Evolutionary conservation across 2,888 invertebrate genomes (phyloP), one percentile per base, ranked within the genome.

Genomic region (Dryadula phaetusa): DNA sequence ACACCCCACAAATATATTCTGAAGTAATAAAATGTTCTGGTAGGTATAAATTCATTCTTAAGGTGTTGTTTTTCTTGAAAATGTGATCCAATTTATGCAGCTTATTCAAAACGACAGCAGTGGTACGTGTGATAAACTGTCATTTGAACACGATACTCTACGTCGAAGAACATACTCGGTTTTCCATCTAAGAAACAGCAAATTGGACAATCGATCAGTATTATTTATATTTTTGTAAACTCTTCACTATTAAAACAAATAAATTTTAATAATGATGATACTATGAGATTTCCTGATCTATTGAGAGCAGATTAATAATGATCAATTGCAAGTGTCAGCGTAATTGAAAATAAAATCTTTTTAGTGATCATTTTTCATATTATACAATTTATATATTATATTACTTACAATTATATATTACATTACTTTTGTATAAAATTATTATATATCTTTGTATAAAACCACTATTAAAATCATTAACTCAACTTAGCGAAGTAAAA

Each of bases 201-300:
- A 82, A 84, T 84, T 84, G 81, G 79, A 79, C 74, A 79, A 84
- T 86, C 83, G 84, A 85, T 86, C 85, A 85, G 84, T 82, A 85
- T 82, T 81, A 81, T 78, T 81, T 80, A 77, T 76, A 71, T 77
- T 80, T 84, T 78, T 77, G 78, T 77, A 79, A 77, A 81, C 79
- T 77, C 72, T 76, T 76, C 76, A 74, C 77, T 73, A 76, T 74
- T 75, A 70, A 66, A 73, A 75, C 77, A 77, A 72, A 74, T 8
- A 76, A 76, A 5, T 63, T 22, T 71, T 66, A 12, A 5, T 46
- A 14, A 3, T 47, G 1, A 7, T 25, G 25, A 25, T 3, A 2
- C 1, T 7, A 47, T 0, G 14, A 7, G 2, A 7, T 25, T 49
- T 49, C 28, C 16, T n/a, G 3, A 28, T 28, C 0, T 8, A 7